phyloP scores from a whole-genome alignment of 2,888 invertebrate species.

The Invenusta paracnida region DNA sequence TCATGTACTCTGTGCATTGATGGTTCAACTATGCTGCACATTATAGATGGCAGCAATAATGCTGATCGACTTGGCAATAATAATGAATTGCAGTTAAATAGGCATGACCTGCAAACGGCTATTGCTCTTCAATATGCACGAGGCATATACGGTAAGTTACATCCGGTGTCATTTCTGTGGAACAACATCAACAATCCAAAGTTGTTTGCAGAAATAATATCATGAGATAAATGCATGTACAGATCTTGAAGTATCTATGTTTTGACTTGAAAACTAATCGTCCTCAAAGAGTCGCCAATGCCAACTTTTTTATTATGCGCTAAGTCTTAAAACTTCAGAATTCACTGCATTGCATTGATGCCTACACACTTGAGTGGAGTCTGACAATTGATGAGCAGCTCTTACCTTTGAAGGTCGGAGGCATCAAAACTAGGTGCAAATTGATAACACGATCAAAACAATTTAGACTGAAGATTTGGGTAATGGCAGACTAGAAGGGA shows the following conservation, averaged over 20 bases:
- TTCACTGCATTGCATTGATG: not conserved
- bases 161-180: constrained; percentile 12
- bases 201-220: not conserved
- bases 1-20: not conserved
- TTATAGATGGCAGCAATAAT: not conserved
- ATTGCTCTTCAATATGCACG: not conserved
- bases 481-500: not conserved
- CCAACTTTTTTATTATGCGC: no score
- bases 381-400: not conserved
- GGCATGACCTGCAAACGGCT: not conserved
- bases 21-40: not conserved
- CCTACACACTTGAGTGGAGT: not conserved
- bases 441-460: not conserved
- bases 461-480: not conserved
- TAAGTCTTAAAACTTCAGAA: no score
- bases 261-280: constrained; percentile 1
- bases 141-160: not conserved
- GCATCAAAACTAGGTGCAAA: not conserved
- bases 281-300: not conserved
- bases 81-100: not conserved
- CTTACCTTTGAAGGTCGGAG: not conserved
- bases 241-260: constrained; percentile 2
- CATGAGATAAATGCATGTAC: not conserved
- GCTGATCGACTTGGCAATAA: not conserved
- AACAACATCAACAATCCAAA: not conserved